Percentiles rank a stretch among this genome's conserved stretches.
Conservation (phyloP, 2,888 invertebrate species). For the Conomelus anceps region DNA sequence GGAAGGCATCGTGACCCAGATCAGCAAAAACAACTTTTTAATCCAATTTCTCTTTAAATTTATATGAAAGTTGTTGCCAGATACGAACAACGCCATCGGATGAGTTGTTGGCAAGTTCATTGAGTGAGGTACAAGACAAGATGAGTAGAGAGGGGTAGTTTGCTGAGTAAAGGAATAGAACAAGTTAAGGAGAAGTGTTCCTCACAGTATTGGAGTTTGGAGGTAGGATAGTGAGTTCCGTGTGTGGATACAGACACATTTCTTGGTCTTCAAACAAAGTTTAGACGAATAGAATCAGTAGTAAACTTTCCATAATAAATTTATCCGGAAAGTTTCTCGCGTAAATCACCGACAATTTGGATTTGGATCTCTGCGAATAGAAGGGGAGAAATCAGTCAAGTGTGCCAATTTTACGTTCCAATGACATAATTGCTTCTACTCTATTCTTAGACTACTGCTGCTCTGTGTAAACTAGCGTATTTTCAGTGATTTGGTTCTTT, state of each 20-base stretch:
- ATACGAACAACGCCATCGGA: background rate
- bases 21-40: background rate
- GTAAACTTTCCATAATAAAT: background rate
- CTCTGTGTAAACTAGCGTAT: background rate
- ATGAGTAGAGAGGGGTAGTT: background rate
- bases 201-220: background rate
- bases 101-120: background rate
- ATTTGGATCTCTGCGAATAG: background rate
- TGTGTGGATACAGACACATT: background rate
- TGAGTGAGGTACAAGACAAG: background rate
- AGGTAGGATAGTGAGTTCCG: background rate
- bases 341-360: background rate
- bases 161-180: background rate
- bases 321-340: background rate
- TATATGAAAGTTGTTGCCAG: background rate
- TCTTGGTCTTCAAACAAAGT: background rate
- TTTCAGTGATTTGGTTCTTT: background rate
- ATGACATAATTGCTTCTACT: background rate
- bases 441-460: background rate
- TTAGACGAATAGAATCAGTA: background rate
- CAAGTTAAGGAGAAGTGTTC: background rate
- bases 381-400: background rate
- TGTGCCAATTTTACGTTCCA: background rate
- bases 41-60: background rate
- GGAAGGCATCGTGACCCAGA: background rate